Evolutionary conservation across 2,113 vertebrate genomes (phyloP), one percentile per base, ranked within the genome.

Genomic region (Addax nasomaculatus): DNA sequence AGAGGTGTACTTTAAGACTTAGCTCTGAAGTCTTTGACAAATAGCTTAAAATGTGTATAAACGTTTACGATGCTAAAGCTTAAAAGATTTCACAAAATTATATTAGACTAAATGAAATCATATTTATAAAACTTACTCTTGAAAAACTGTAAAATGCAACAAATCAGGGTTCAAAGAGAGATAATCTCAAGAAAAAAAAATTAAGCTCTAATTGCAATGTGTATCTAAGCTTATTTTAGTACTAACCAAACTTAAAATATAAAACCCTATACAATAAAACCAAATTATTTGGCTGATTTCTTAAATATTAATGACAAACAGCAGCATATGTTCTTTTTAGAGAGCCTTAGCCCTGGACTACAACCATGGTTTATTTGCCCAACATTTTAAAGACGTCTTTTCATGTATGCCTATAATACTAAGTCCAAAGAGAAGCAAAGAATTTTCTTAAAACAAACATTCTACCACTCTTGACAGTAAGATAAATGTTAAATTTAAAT

Each of bases 101-200:
- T 49, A 85, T 45, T 76, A 88, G 33, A 80, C 39, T 84, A 93
- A 96, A 67, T 55, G 27, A 97, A 91, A 89, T 79, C 21, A 27
- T 64, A 25, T 55, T 97, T 57, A 92, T 3, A 14, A 79, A 90
- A 73, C 89, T 58, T 78, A 36, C 13, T 81, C 76, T 36, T 89
- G 1, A 87, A 95, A 94, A 95, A 64, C 4, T 95, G 16, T 23
- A 92, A 90, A 96, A 4, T n/a, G 6, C 30, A 89, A 93, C 30
- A 53, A 53, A 84, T 64, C 51, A 86, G 27, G 33, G 79, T 76
- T 62, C 43, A 93, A n/a, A 85, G 60, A 93, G 33, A 45, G 15
- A 89, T 11, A 67, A 96, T 86, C 57, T 94, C 83, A 83, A 96
- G 45, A 73, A 87, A 30, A 83, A 95, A 83, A 95, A 81, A 93